Base-by-base conservation (phyloP, 1,140 invertebrate species). In the Mylabris phalerata region DNA sequence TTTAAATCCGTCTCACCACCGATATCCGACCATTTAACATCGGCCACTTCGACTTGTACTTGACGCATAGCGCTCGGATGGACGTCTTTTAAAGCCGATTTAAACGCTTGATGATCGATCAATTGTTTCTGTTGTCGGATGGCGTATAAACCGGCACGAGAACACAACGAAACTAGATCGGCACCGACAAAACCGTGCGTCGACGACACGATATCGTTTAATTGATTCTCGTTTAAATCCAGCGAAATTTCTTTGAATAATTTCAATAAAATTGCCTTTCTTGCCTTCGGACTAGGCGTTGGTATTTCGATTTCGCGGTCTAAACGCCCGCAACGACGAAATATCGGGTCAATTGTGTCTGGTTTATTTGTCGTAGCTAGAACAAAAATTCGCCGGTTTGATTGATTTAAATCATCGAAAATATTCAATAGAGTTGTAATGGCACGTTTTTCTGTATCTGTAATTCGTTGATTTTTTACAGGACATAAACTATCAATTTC, bases 1-100 rank as follows among this genome's bases (percentile, higher is more conserved):
- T 98, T 98, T 3, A 98, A 74, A 9, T 88, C 82, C 32, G 87
- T 78, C 71, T 94, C 90, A 0, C 96, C 96, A 7, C 94, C 96
- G 65, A 99, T 95, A 65, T 98, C 94, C 2, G 80, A 74, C 96
- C 95, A 99, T 65, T 81, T 80, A 0, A 94, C 89, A 75, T 92
- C 86, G 5, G 89, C 86, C 25, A 78, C 64, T 66, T 84, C 9
- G 41, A 96, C 83, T 24, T 88, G 76, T 1, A 95, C 82, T 75
- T 94, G 91, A 59, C 90, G 83, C 90, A 97, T 95, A 0, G 92
- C 92, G 70, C 89, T 93, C 0, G 94, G 93, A 66, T 86, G 86
- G 0, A 93, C 84, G 27, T 79, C 70, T 4, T 77, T 84, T 26
- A 93, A 70, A 24, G 90, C 89, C 11, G 74, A 68, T 39, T 81